These are phyloP conservation scores for Goniozus legneri DNA, from an alignment of 1,140 invertebrate genomes.

Conservation along the genomic window DNA sequence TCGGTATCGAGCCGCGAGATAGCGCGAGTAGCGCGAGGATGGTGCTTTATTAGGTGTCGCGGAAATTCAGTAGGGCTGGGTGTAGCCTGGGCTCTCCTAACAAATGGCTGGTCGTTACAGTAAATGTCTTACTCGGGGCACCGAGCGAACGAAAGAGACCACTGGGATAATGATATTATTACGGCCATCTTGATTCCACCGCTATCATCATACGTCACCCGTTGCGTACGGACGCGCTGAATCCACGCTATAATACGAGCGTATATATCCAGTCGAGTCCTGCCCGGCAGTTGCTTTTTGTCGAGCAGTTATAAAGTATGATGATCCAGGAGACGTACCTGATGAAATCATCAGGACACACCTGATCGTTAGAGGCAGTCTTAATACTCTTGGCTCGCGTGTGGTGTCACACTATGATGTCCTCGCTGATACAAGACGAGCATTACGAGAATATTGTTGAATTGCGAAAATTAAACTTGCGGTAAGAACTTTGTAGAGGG, in stretches of 20 bases:
- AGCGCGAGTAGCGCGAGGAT: too few species aligned
- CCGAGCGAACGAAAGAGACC: slow-evolving; percentile 27
- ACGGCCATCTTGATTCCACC: slow-evolving; percentile 44
- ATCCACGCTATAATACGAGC: slow-evolving; percentile 33
- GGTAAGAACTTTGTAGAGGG: too few species aligned
- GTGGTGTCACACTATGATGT: too few species aligned
- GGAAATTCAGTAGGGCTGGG: too few species aligned
- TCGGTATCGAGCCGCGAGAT: too few species aligned
- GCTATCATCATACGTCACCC: slow-evolving; percentile 48
- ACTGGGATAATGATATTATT: slow-evolving; percentile 47
- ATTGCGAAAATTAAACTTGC: too few species aligned
- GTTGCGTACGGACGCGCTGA: slow-evolving; percentile 30
- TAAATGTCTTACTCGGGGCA: slow-evolving; percentile 38
- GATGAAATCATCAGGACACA: slow-evolving; percentile 41
- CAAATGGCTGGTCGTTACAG: slow-evolving; percentile 35
- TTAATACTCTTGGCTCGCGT: too few species aligned
- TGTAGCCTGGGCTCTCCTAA: slow-evolving; percentile 28
- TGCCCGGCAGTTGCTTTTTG: slow-evolving; percentile 31
- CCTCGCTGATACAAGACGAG: too few species aligned
- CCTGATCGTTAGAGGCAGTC: slow-evolving; percentile 36
- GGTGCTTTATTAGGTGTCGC: too few species aligned
- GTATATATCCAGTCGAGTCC: slow-evolving; percentile 33
- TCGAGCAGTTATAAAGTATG: slow-evolving; percentile 43
- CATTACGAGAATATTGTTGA: too few species aligned
- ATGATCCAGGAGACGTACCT: slow-evolving; percentile 36